phyloP scores from a whole-genome alignment of 1,140 invertebrate genomes.

The Heliconius himera region DNA sequence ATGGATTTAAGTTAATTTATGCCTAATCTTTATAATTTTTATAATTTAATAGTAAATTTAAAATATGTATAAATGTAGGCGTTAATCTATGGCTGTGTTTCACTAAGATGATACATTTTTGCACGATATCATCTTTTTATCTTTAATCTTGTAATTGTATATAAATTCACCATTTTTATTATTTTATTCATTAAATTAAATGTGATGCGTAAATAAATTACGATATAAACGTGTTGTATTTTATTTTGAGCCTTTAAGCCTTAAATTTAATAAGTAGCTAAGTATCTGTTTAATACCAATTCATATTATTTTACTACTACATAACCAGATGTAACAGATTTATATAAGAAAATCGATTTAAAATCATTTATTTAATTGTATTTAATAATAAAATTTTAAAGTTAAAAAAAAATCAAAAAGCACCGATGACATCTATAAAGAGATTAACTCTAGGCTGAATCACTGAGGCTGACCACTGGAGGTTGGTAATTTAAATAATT shows the following conservation, averaged over 20 bases:
- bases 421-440: too few species aligned
- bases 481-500: too few species aligned
- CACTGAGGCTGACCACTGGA: too few species aligned
- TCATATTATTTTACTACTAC: too few species aligned
- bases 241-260: slow-evolving; percentile 19
- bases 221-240: slow-evolving; percentile 46
- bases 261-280: too few species aligned
- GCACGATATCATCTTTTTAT: slow-evolving; percentile 74
- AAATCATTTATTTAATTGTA: too few species aligned
- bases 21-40: not conserved
- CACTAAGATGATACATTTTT: slow-evolving; percentile 76
- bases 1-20: not conserved
- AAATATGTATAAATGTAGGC: slow-evolving; percentile 52
- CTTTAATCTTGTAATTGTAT: slow-evolving; percentile 56
- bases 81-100: slow-evolving; percentile 79
- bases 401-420: too few species aligned
- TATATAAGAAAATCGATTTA: too few species aligned
- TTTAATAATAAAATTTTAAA: too few species aligned
- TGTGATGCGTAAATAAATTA: slow-evolving; percentile 76
- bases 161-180: slow-evolving; percentile 61
- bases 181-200: slow-evolving; percentile 69
- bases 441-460: too few species aligned
- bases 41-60: slow-evolving; percentile 35
- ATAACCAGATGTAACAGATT: too few species aligned
- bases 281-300: too few species aligned